Conservation (phyloP, 2,797 vertebrate species). For the Parauchenoglanis ngamensis region DNA sequence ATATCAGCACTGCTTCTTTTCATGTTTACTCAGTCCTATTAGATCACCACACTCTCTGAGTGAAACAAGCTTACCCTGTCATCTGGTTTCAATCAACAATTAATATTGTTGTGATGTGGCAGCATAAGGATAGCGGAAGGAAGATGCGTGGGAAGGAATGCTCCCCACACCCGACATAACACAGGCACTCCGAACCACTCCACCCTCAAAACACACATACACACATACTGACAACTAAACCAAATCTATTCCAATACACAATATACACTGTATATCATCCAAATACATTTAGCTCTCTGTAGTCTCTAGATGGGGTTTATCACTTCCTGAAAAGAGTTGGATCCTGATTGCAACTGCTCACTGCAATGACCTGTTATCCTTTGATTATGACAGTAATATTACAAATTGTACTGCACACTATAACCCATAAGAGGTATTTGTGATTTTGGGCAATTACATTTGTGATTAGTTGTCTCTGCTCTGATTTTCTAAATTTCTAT, state of each 20-base stretch:
- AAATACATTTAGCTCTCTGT: constrained; percentile 51
- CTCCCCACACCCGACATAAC: constrained; percentile 50
- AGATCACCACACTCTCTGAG: constrained; percentile 70
- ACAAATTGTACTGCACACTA: constrained; percentile 24
- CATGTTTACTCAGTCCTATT: constrained; percentile 74
- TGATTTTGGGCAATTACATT: neutral
- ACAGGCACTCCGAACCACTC: constrained; percentile 44
- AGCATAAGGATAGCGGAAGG: constrained; percentile 66
- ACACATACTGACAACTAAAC: constrained; percentile 42
- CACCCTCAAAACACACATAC: constrained; percentile 25
- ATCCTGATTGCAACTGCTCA: neutral
- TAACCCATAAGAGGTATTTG: neutral
- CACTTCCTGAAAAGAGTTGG: constrained; percentile 22
- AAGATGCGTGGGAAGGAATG: constrained; percentile 62
- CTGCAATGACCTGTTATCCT: constrained; percentile 37
- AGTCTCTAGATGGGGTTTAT: constrained; percentile 43
- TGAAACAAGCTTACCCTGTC: constrained; percentile 63
- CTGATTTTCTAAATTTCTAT: neutral
- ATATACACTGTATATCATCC: constrained; percentile 48
- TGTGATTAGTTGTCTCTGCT: neutral
- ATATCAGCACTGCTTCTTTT: constrained; percentile 74
- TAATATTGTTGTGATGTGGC: constrained; percentile 79
- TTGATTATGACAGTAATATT: constrained; percentile 32
- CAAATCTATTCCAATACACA: constrained; percentile 36
- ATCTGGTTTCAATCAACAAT: constrained; percentile 79